Base-by-base conservation (phyloP, 2,113 vertebrate genomes). In the Hemibagrus wyckioides region DNA sequence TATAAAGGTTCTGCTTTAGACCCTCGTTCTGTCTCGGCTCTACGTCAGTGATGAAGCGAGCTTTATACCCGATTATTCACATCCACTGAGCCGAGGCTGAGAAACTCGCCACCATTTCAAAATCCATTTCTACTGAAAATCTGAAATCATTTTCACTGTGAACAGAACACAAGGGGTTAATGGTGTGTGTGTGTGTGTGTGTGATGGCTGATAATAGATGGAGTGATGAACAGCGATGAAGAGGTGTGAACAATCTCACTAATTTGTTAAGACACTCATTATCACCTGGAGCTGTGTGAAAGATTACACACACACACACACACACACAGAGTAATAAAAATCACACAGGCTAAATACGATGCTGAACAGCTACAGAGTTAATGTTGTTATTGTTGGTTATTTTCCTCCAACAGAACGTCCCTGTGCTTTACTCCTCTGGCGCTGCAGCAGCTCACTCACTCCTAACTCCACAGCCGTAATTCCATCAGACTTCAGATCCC, bases 231-330 rank as follows among this genome's bases (percentile, higher is more conserved):
- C 71, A 56, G 44, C 15, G 39, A 56, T 50, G 61, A 9, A 77
- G 59, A 85, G 63, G 88, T 87, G 88, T 80, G 76, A 89, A 87
- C 85, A 84, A 44, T 84, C 25, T 54, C 19, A 56, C 82, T 81
- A 85, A 87, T 89, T 89, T 41, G 52, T 54, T 52, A 80, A 89
- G 82, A 87, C 75, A 75, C 80, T 81, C 82, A 87, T 89, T 89
- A 89, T 65, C 85, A 89, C 88, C 85, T 87, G 76, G 69, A 54
- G 76, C 76, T 56, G 21, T 59, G 54, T 48, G 39, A 80, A 54
- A 67, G 56, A 48, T 63, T 39, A 36, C 67, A 36, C 17, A 71
- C 33, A 71, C 33, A 69, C 17, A 6, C 67, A 69, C 67, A 36
- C 21, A 33, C 63, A 67, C 63, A 73, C 6, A 73, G 1, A 61